Evolutionary conservation across 2,113 vertebrate genomes (phyloP).

Genomic region (Sciurus niger): DNA sequence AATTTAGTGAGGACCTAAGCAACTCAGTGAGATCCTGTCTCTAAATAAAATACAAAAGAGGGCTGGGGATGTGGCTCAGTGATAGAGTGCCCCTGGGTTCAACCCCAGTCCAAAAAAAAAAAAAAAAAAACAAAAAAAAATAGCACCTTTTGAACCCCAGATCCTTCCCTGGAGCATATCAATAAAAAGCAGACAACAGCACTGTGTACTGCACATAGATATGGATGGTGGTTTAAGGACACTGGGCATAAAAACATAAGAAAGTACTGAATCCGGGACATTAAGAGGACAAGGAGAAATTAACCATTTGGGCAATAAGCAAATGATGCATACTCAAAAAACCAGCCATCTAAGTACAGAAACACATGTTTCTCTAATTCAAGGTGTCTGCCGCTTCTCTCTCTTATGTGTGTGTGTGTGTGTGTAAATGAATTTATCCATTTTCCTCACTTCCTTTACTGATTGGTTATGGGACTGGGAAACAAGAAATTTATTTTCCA

Average conservation of each 20-base stretch:
- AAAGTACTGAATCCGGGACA: conserved; percentile 58
- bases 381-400: background rate
- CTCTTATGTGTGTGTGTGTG: no score
- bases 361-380: background rate
- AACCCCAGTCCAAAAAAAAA: no score
- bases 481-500: background rate
- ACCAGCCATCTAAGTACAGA: background rate
- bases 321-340: conserved; percentile 7
- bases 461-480: background rate
- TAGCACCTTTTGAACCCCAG: conserved; percentile 69
- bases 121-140: background rate
- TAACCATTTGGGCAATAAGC: conserved; percentile 32
- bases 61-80: no score
- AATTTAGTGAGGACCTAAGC: no score
- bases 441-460: background rate
- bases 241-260: conserved; percentile 74
- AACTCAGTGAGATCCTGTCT: no score
- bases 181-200: conserved; percentile 42
- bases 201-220: conserved; percentile 52
- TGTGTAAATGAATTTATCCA: background rate
- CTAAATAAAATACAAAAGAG: no score
- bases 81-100: no score
- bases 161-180: conserved; percentile 65
- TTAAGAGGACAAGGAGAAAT: conserved; percentile 61
- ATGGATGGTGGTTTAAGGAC: conserved; percentile 67